These are phyloP conservation scores for Leiothrix lutea DNA, from an alignment of 2,113 vertebrate genomes.

Conservation along the genomic window DNA sequence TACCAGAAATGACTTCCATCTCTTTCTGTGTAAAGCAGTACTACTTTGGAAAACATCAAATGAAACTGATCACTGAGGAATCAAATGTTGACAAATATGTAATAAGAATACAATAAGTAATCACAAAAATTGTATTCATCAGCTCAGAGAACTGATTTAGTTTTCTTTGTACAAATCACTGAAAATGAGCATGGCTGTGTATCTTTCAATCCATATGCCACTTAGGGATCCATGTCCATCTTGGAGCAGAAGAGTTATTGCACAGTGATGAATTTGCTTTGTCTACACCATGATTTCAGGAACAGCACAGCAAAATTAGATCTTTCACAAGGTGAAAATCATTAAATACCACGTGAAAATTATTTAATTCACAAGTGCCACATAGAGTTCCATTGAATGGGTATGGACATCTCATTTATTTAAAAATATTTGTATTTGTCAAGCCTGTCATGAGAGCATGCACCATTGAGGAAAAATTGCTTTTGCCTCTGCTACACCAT, in stretches of 20 bases:
- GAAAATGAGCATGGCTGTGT: background rate
- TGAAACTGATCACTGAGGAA: background rate
- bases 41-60: background rate
- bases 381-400: background rate
- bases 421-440: constrained; percentile 31
- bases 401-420: constrained; percentile 36
- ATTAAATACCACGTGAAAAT: background rate
- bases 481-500: background rate
- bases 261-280: background rate
- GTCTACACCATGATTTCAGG: background rate
- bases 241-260: background rate
- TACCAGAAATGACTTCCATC: background rate
- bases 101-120: background rate
- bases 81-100: background rate
- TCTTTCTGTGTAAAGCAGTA: background rate
- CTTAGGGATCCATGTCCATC: background rate
- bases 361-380: background rate
- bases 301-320: background rate
- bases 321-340: background rate
- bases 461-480: background rate
- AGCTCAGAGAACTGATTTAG: background rate
- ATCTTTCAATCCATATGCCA: background rate
- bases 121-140: background rate
- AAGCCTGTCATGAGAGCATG: background rate
- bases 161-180: background rate